Conservation (phyloP, 2,113 vertebrate species). For the Kryptolebias marmoratus region DNA sequence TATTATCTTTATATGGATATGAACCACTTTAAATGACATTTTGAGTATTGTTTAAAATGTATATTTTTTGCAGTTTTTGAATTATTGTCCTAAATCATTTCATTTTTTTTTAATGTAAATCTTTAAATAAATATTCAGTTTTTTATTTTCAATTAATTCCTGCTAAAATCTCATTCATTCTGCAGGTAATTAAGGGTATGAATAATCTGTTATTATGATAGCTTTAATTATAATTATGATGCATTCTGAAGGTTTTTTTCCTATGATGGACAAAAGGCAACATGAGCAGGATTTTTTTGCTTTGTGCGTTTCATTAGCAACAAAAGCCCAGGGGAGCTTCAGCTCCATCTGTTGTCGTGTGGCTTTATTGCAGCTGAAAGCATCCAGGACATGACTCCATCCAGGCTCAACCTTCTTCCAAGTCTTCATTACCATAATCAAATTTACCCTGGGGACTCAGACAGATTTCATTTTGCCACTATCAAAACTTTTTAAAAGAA, state of each 20-base stretch:
- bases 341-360: constrained; percentile 80
- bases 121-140: not conserved
- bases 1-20: too few species aligned
- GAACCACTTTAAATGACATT: too few species aligned
- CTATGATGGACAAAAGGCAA: constrained; percentile 11
- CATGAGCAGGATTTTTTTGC: constrained; percentile 13
- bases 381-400: constrained; percentile 72
- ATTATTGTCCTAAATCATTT: too few species aligned
- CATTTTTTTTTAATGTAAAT: too few species aligned
- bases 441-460: constrained; percentile 65
- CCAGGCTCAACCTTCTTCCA: constrained; percentile 56
- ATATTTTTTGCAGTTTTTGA: too few species aligned
- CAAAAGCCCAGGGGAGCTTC: constrained; percentile 66
- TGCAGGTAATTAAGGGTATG: not conserved
- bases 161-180: not conserved
- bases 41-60: too few species aligned
- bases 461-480: constrained; percentile 54
- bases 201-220: constrained; percentile 5
- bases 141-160: not conserved
- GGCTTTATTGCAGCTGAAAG: constrained; percentile 72
- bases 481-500: constrained; percentile 56
- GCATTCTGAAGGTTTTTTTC: constrained; percentile 15
- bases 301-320: constrained; percentile 46
- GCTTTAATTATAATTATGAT: constrained; percentile 7
- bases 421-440: constrained; percentile 78